Evolutionary conservation across 2,113 vertebrate species (phyloP), one percentile per base, ranked within the genome.

Genomic region (Anguilla rostrata): DNA sequence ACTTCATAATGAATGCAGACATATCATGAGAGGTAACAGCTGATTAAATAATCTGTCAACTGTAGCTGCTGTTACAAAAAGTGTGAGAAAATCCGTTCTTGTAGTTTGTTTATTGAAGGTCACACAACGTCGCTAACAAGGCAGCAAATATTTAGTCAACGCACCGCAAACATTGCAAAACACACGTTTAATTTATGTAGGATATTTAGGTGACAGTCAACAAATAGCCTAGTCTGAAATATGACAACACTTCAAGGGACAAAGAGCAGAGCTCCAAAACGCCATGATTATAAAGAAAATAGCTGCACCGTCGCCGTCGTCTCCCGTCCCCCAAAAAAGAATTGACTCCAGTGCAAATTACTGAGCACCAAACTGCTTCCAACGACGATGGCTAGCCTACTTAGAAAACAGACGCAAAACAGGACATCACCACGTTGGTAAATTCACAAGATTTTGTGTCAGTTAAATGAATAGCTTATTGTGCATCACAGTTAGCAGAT

Each of bases 401-500:
- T 2, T 26, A n/a, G 1, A 71, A 43, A 14, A 43, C 16, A 0
- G 56, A 40, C 56, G 34, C 26, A 49, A 86, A 56, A 34, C 40
- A 81, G 46, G 80, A 83, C 86, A 83, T 78, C 81, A 82, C n/a
- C 40, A 84, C 9, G 2, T 29, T 82, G 86, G 63, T 22, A 29
- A 82, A 90, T 87, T 89, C 87, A 90, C 89, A 90, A 90, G 88
- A 90, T 87, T 20, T 12, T 66, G 86, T 49, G 60, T 53, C 85
- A 78, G 85, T 86, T 84, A 34, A 34, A 84, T 90, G 87, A 92
- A 90, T 87, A 80, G 66, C 66, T 87, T 82, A 88, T 88, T 90
- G 83, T 90, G 40, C 29, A 80, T 78, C 81, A 83, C 85, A 63
- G 53, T 87, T 75, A 78, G 75, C n/a, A 7, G 14, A 34, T n/a